Percentiles rank a stretch among this genome's conserved stretches.
These are phyloP conservation scores for Leptodactylus fallax DNA, from an alignment of 2,797 vertebrate species.

Conservation along the genomic window DNA sequence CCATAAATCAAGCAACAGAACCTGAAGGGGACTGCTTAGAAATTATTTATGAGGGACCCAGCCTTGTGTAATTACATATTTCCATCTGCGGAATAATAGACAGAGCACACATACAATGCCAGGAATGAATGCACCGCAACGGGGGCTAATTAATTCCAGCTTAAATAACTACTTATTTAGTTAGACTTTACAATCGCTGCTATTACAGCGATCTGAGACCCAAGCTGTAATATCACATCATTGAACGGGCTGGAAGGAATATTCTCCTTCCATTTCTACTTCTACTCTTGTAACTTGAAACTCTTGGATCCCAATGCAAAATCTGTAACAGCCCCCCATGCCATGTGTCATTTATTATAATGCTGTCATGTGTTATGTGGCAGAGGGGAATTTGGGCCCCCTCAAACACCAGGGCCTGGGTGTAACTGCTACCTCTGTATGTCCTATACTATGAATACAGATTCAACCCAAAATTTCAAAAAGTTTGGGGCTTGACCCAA, in stretches of 20 bases:
- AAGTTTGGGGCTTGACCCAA: too few relatives aligned
- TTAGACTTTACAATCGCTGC: constrained; percentile 9
- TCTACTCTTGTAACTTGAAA: neutral
- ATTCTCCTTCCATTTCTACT: too few relatives aligned
- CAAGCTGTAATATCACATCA: constrained; percentile 10
- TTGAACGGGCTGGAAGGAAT: neutral
- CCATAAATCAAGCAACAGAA: constrained; percentile 61
- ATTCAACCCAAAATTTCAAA: too few relatives aligned
- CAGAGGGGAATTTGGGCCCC: too few relatives aligned
- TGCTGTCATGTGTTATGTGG: too few relatives aligned
- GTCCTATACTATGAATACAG: too few relatives aligned
- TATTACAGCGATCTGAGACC: neutral
- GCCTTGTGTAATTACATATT: constrained; percentile 61
- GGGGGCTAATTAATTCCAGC: constrained; percentile 52
- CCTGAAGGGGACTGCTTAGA: constrained; percentile 61
- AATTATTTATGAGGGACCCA: constrained; percentile 62
- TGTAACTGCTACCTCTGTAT: too few relatives aligned
- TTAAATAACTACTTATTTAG: constrained; percentile 40
- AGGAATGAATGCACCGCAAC: constrained; percentile 30
- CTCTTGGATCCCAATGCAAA: neutral
- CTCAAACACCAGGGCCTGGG: too few relatives aligned
- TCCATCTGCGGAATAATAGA: constrained; percentile 57
- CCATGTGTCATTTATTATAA: neutral
- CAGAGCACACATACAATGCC: constrained; percentile 34
- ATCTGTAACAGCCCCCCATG: neutral